phyloP scores from a whole-genome alignment of 1,140 invertebrate genomes.

The Scaptodrosophila lebanonensis region DNA sequence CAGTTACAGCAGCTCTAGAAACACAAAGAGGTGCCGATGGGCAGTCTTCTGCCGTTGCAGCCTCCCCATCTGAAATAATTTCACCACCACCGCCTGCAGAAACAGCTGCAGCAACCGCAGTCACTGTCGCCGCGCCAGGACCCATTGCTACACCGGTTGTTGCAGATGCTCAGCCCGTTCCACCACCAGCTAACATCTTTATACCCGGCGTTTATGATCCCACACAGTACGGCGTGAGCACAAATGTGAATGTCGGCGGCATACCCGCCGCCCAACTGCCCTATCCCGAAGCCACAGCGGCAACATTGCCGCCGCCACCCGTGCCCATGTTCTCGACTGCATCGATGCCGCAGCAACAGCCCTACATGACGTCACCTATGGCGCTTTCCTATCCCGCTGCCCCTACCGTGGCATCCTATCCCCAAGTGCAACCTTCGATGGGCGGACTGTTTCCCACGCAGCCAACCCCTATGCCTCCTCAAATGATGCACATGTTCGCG shows the following conservation, averaged over 20 bases:
- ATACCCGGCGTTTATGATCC: slow-evolving; percentile 59
- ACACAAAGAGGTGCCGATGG: slow-evolving; percentile 32
- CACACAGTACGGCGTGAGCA: slow-evolving; percentile 11
- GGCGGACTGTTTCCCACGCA: slow-evolving; percentile 63
- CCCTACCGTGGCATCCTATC: slow-evolving; percentile 70
- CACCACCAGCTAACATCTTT: slow-evolving; percentile 53
- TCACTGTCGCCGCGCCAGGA: neutral
- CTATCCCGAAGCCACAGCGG: slow-evolving; percentile 58
- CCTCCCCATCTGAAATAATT: neutral
- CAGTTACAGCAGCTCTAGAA: slow-evolving; percentile 47
- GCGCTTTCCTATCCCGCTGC: slow-evolving; percentile 63
- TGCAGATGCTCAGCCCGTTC: slow-evolving; percentile 22
- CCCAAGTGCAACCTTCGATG: slow-evolving; percentile 72
- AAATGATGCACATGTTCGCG: slow-evolving; percentile 61
- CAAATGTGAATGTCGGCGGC: slow-evolving; percentile 36
- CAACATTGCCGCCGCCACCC: slow-evolving; percentile 23
- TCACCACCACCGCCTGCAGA: slow-evolving; percentile 1
- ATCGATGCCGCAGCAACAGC: slow-evolving; percentile 44
- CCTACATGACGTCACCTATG: slow-evolving; percentile 67
- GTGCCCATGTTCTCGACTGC: slow-evolving; percentile 31
- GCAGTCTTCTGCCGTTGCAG: neutral
- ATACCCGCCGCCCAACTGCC: slow-evolving; percentile 58
- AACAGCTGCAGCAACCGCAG: slow-evolving; percentile 4
- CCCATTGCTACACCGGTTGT: neutral
- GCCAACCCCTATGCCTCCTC: slow-evolving; percentile 66